Base-by-base conservation (phyloP, 2,888 invertebrate species). In the Penaeus monodon region DNA sequence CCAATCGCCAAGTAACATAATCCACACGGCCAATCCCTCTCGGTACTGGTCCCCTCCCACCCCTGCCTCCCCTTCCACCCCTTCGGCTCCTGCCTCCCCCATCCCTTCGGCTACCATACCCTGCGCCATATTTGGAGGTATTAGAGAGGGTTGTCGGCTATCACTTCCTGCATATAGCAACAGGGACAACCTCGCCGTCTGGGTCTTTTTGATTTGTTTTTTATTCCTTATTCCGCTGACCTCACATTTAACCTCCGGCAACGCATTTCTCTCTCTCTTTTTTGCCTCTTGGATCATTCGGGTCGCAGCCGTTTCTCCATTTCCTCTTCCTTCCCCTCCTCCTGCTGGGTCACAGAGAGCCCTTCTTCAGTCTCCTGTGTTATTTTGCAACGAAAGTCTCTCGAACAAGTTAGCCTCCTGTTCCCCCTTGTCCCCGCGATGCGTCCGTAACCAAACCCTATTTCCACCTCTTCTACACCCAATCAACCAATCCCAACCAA, bases 91-190 rank as follows among this genome's bases (percentile, higher is more conserved):
- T 33, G 17, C 70, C 70, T 6, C 70, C 22, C 22, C 33, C 76
- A 20, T 38, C 38, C 74, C 74, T 22, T 10, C 38, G 24, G 24
- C 38, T 44, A 14, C 38, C 74, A 74, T 44, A 44, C 74, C 74
- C 74, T 33, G 22, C 33, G 22, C 38, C 74, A 33, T 24, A 38
- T 70, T 29, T 33, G 29, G 33, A 22, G 29, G 33, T n/a, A 70
- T 29, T 33, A 27, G 33, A 22, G 33, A 33, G 70, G 29, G 29
- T n/a, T 22, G 70, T 17, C 70, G n/a, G 27, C 33, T 33, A 27
- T 17, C 70, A 70, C 70, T n/a, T n/a, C 70, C 70, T n/a, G 27
- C 27, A 22, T n/a, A n/a, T n/a, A n/a, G 70, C 70, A n/a, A 70
- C 70, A 27, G 27, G 17, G 29, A 70, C 22, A 27, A 27, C 22